Evolutionary conservation across 2,888 invertebrate species (phyloP).

Genomic region (Noctua comes): DNA sequence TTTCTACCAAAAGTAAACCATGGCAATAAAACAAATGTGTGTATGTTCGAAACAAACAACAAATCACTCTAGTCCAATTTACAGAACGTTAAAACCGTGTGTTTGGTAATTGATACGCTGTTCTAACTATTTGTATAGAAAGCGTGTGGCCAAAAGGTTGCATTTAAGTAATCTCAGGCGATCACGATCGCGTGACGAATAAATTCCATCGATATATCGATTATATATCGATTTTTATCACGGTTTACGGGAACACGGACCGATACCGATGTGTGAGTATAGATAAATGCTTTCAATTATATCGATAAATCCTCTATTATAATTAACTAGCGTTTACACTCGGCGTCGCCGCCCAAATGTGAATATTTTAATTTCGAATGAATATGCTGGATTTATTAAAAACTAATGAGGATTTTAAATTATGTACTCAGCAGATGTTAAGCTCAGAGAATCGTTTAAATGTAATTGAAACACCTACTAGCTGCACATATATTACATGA

Average conservation of each 20-base stretch:
- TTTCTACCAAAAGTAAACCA: slow-evolving; percentile 31
- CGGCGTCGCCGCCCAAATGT: slow-evolving; percentile 60
- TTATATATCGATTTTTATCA: slow-evolving; percentile 83
- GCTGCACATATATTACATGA: slow-evolving; percentile 47
- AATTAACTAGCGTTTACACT: slow-evolving; percentile 75
- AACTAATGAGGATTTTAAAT: slow-evolving; percentile 70
- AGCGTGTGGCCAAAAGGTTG: slow-evolving; percentile 71
- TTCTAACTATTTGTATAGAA: slow-evolving; percentile 68
- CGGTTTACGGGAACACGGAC: slow-evolving; percentile 77
- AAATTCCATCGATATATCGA: slow-evolving; percentile 78
- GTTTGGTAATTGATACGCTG: slow-evolving; percentile 62
- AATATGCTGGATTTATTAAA: slow-evolving; percentile 68
- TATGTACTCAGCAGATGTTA: slow-evolving; percentile 61
- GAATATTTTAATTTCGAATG: slow-evolving; percentile 67
- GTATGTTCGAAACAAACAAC: slow-evolving; percentile 51
- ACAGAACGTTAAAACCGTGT: slow-evolving; percentile 44
- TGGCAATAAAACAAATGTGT: slow-evolving; percentile 44
- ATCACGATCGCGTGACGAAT: slow-evolving; percentile 82
- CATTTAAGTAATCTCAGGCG: slow-evolving; percentile 69
- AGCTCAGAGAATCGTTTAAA: slow-evolving; percentile 62
- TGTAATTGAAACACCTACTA: slow-evolving; percentile 64
- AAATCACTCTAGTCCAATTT: slow-evolving; percentile 63
- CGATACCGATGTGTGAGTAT: slow-evolving; percentile 75
- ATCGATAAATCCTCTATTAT: slow-evolving; percentile 85
- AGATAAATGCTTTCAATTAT: slow-evolving; percentile 82